Base-by-base conservation (phyloP, 2,113 vertebrate species). In the Neolamprologus caudopunctatus region DNA sequence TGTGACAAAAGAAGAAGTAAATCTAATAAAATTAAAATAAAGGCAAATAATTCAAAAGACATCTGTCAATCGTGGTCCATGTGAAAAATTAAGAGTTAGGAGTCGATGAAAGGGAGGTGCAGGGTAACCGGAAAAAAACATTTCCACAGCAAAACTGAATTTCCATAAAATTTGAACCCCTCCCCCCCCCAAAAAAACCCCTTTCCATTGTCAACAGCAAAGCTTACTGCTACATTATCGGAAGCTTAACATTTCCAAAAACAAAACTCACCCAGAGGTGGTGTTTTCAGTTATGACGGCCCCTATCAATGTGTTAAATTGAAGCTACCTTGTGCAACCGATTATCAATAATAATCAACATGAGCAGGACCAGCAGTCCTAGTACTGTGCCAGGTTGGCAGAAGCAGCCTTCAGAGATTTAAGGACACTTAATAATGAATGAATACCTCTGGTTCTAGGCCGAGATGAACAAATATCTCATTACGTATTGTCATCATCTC, bases 401-500 rank as follows among this genome's bases (percentile, higher is more conserved):
- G 85, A 83, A 88, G 55, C 28, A 63, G 81, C 66, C 71, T 78
- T 88, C 57, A 88, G 55, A 89, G 87, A 91, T 37, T 90, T 95
- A 97, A 96, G 96, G 96, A 94, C 96, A 97, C 96, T 96, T 96
- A 92, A 89, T 84, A 88, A 71, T 80, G 71, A 88, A 79, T 73
- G 82, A 86, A 87, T 79, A 90, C 87, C 82, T 89, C 86, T 90
- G 91, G 87, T 93, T 94, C 92, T 89, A 91, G 71, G 86, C 86
- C 7, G n/a, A 83, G 53, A 90, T 83, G 37, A 73, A 92, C 83
- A 85, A 81, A 88, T 81, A 81, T 71, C 2, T 28, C 85, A 88
- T 63, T 91, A 82, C 19, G 8, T 6, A 31, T 61, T 61, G 26
- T 31, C 68, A 57, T 58, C 14, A 53, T 81, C 31, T 88, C 73